These are phyloP conservation scores for Borostomias antarcticus DNA, from an alignment of 2,797 vertebrate genomes.

Conservation along the genomic window DNA sequence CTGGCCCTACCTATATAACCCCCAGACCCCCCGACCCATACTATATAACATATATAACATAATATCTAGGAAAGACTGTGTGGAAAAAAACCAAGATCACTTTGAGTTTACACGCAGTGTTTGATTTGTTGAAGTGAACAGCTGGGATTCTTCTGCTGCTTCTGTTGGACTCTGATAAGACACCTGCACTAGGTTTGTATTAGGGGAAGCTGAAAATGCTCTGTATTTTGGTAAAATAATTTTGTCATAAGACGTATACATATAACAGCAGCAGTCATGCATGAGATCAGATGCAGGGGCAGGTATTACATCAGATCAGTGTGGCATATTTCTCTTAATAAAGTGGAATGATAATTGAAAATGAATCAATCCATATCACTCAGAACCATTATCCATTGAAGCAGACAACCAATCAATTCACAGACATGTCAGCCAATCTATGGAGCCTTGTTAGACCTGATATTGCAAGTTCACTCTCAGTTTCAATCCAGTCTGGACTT, in stretches of 20 bases:
- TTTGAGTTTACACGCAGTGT: not conserved
- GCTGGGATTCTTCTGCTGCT: constrained; percentile 14
- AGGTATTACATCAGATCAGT: not conserved
- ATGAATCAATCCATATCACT: too few relatives aligned
- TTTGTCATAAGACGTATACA: not conserved
- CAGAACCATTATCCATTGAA: too few relatives aligned
- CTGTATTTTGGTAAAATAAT: constrained; percentile 24
- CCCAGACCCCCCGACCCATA: not conserved
- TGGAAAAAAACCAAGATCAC: not conserved
- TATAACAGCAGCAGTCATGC: not conserved
- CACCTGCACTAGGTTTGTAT: constrained; percentile 31
- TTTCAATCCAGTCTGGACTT: too few relatives aligned
- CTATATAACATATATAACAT: too few relatives aligned
- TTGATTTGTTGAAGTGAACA: constrained; percentile 23
- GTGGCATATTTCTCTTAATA: not conserved
- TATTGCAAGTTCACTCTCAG: too few relatives aligned
- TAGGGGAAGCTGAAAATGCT: constrained; percentile 17
- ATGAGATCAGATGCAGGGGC: not conserved
- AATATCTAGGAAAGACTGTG: not conserved
- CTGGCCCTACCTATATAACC: too few relatives aligned
- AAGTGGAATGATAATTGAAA: not conserved
- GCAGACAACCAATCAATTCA: too few relatives aligned
- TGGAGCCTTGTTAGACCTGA: too few relatives aligned
- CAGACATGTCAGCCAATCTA: constrained; percentile 4
- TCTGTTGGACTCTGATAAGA: not conserved